Conservation (phyloP, 2,113 vertebrate species). For the Sterrhoptilus dennistouni region DNA sequence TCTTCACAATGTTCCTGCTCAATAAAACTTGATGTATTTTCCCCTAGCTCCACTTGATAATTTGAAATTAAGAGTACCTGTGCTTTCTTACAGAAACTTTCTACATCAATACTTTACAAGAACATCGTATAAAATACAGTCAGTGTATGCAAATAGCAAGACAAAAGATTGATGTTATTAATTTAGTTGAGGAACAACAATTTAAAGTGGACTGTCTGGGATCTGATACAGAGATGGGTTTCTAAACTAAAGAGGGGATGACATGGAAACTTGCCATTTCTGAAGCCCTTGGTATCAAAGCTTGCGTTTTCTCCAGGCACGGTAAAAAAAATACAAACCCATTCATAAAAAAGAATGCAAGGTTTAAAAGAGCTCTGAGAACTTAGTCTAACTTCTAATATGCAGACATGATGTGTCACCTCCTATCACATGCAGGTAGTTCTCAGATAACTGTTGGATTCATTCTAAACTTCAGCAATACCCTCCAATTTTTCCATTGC, state of each 20-base stretch:
- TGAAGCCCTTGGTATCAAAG: background rate
- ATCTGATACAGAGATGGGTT: background rate
- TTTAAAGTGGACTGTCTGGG: background rate
- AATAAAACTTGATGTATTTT: background rate
- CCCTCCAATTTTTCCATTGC: background rate
- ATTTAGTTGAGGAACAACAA: background rate
- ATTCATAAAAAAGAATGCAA: background rate
- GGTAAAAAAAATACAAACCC: background rate
- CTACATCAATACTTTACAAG: background rate
- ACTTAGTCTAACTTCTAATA: background rate
- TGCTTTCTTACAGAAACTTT: background rate
- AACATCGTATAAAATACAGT: background rate
- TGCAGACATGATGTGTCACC: background rate
- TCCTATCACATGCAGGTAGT: background rate
- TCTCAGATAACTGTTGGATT: background rate
- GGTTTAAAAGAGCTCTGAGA: background rate
- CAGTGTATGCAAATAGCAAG: background rate
- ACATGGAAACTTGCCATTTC: background rate
- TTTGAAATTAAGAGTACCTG: slow-evolving; percentile 1
- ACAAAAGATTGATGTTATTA: background rate
- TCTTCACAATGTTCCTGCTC: background rate
- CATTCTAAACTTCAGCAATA: background rate
- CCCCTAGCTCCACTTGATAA: background rate
- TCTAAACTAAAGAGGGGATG: background rate
- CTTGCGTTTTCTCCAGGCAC: background rate